Conservation (phyloP, 1,140 invertebrate genomes). For the Rhizoglyphus robini region DNA sequence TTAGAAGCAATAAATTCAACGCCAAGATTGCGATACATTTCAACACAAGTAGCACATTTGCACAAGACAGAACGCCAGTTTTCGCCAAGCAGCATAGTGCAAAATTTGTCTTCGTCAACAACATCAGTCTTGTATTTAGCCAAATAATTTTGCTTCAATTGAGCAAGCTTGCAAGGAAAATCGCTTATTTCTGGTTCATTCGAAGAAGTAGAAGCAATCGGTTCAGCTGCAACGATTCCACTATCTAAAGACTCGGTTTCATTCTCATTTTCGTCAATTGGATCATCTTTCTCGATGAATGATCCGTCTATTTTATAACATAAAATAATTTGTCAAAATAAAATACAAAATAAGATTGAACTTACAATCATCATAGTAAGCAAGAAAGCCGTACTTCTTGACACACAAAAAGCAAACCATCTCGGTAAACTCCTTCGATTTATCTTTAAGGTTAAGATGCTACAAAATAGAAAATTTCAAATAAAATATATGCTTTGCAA, state of each 20-base stretch:
- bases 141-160: not conserved
- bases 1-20: conserved; percentile 45
- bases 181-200: conserved; percentile 20
- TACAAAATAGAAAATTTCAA: not conserved
- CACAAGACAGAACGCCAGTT: conserved; percentile 44
- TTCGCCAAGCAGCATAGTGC: conserved; percentile 46
- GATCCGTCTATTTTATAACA: not conserved
- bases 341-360: conserved; percentile 8
- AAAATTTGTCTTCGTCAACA: not conserved
- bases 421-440: conserved; percentile 46
- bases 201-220: not conserved
- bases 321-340: not conserved
- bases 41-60: conserved; percentile 23
- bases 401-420: conserved; percentile 54
- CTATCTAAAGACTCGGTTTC: not conserved
- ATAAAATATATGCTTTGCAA: not conserved
- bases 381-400: conserved; percentile 54
- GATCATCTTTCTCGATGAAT: not conserved
- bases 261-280: not conserved
- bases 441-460: conserved; percentile 28
- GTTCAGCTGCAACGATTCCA: not conserved
- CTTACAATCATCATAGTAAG: conserved; percentile 43
- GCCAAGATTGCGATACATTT: conserved; percentile 30
- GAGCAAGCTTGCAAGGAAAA: not conserved
- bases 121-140: not conserved